Evolutionary conservation across 2,797 vertebrate species (phyloP).

Genomic region (Hypotaenidia philippensis): DNA sequence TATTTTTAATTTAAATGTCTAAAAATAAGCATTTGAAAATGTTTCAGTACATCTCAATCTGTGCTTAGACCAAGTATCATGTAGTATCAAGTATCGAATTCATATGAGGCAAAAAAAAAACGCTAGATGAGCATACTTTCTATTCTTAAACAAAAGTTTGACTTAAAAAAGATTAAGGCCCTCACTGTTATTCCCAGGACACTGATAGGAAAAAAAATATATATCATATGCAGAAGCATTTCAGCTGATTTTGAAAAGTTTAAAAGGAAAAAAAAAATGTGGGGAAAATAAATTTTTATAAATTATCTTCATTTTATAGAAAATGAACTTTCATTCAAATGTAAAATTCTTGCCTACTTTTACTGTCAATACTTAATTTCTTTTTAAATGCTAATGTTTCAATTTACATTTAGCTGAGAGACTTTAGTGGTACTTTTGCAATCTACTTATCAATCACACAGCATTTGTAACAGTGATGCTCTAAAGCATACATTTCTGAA

Average conservation of each 20-base stretch:
- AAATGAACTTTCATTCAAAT: not conserved
- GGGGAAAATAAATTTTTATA: not conserved
- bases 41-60: not conserved
- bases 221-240: not conserved
- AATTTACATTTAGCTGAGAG: not conserved
- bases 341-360: not conserved
- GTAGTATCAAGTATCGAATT: not conserved
- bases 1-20: not conserved
- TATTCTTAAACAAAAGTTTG: not conserved
- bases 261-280: not conserved
- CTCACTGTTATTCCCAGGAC: not conserved
- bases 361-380: not conserved
- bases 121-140: accelerated
- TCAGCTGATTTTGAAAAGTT: not conserved
- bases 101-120: not conserved
- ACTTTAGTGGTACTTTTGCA: not conserved
- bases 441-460: not conserved
- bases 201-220: not conserved
- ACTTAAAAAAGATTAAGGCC: not conserved
- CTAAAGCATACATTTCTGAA: not conserved
- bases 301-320: not conserved
- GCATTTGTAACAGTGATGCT: not conserved
- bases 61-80: not conserved
- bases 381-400: not conserved
- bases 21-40: not conserved